Conservation (phyloP, 2,113 vertebrate genomes). For the Corydoras maculifer region DNA sequence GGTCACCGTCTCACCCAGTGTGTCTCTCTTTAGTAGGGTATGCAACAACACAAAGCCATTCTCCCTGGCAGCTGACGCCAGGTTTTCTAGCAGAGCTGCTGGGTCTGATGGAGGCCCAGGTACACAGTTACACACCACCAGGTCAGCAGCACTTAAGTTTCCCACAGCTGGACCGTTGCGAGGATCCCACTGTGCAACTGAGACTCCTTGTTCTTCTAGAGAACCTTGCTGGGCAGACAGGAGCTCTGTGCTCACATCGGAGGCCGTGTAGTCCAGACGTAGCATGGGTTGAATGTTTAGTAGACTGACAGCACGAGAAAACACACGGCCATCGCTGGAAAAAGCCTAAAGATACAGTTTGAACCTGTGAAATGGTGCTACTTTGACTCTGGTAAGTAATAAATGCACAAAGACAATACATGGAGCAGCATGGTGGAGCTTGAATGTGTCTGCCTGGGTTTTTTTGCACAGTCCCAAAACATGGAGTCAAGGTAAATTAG, state of each 20-base stretch:
- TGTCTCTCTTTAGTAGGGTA: conserved; percentile 74
- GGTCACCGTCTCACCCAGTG: conserved; percentile 72
- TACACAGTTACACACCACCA: conserved; percentile 79
- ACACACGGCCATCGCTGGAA: conserved; percentile 74
- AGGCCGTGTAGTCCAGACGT: conserved; percentile 78
- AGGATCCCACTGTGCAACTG: conserved; percentile 77
- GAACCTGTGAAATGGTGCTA: too few relatives aligned
- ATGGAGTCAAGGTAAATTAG: too few relatives aligned
- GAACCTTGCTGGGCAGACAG: conserved; percentile 56
- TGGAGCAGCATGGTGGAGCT: too few relatives aligned
- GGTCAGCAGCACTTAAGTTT: conserved; percentile 60
- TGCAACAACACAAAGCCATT: conserved; percentile 87
- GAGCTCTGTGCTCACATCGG: conserved; percentile 58
- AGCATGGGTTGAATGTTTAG: conserved; percentile 80
- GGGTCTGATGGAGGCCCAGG: conserved; percentile 52
- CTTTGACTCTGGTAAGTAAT: too few relatives aligned
- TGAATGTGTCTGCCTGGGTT: too few relatives aligned
- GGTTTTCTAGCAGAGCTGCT: conserved; percentile 62
- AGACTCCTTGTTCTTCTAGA: conserved; percentile 61
- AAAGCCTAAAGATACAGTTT: conserved; percentile 63
- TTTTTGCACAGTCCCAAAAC: too few relatives aligned
- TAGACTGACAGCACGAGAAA: conserved; percentile 64
- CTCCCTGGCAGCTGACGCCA: conserved; percentile 71
- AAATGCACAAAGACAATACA: too few relatives aligned
- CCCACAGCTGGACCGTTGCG: conserved; percentile 52